phyloP scores from a whole-genome alignment of 2,113 vertebrate genomes.

The Semnopithecus entellus region DNA sequence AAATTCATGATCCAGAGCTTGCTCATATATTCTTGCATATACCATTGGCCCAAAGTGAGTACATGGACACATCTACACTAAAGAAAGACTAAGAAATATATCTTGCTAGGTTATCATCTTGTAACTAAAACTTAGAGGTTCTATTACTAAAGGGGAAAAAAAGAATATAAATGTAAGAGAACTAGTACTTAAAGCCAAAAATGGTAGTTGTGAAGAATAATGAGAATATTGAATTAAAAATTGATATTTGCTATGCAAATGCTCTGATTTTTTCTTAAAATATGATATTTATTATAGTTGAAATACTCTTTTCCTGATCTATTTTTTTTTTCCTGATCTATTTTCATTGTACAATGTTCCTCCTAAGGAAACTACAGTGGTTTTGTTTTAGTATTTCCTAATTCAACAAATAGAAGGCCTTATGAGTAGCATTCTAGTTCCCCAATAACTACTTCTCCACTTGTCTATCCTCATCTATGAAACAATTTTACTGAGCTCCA shows the following conservation, averaged over 20 bases:
- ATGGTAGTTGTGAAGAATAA: neutral
- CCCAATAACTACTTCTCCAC: rapidly evolving
- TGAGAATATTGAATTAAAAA: neutral
- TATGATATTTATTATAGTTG: neutral
- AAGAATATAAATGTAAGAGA: neutral
- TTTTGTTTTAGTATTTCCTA: neutral
- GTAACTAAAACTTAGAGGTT: neutral
- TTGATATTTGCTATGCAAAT: neutral
- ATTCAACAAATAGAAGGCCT: neutral
- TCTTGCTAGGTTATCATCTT: neutral
- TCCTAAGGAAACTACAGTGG: neutral
- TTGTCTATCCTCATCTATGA: neutral
- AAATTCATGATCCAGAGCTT: neutral
- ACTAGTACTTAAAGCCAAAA: neutral
- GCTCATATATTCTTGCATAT: neutral
- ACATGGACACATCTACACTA: neutral
- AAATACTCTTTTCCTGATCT: neutral
- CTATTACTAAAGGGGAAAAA: neutral
- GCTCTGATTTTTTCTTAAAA: neutral
- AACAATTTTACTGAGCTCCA: neutral
- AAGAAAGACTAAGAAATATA: neutral
- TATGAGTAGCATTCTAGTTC: neutral
- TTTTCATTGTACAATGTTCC: neutral
- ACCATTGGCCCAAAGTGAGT: neutral
- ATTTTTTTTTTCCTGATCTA: neutral